These are phyloP conservation scores for Hippocampus barbouri DNA, from an alignment of 2,113 vertebrate species.

Conservation along the genomic window DNA sequence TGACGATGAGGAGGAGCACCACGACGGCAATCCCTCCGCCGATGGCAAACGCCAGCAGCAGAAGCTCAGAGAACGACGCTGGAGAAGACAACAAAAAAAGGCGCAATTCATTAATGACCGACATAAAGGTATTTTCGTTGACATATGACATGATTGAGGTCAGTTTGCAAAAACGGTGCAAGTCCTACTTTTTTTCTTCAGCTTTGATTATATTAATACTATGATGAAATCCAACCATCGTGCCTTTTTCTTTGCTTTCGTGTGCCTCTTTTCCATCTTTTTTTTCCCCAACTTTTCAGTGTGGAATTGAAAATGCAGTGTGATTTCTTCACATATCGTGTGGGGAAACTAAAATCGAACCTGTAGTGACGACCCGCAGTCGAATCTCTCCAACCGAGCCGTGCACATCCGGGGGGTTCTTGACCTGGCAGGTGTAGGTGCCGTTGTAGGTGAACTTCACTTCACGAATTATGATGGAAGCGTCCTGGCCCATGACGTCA, in stretches of 20 bases:
- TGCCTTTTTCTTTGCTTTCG: too few species aligned
- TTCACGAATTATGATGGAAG: conserved; percentile 78
- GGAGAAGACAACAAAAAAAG: neutral
- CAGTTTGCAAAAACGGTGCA: neutral
- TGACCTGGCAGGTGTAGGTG: conserved; percentile 87
- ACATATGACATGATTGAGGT: neutral
- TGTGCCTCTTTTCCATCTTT: too few species aligned
- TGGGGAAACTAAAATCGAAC: conserved; percentile 32
- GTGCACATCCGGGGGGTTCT: conserved; percentile 85
- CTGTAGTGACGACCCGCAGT: conserved; percentile 78
- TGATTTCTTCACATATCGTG: neutral
- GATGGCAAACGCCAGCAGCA: conserved; percentile 77
- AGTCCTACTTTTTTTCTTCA: neutral
- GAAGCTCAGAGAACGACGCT: conserved; percentile 86
- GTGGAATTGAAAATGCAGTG: neutral
- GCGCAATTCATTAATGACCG: neutral
- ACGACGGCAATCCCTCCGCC: conserved; percentile 76
- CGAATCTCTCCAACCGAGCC: conserved; percentile 78
- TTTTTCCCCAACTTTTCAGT: neutral
- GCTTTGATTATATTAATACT: neutral
- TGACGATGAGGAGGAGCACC: conserved; percentile 71
- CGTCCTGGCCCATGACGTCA: conserved; percentile 76
- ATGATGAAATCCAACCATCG: neutral
- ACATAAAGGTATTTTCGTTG: too few species aligned
- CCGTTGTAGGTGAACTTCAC: conserved; percentile 86